phyloP scores from a whole-genome alignment of 2,888 invertebrate species.

The Aromia moschata region DNA sequence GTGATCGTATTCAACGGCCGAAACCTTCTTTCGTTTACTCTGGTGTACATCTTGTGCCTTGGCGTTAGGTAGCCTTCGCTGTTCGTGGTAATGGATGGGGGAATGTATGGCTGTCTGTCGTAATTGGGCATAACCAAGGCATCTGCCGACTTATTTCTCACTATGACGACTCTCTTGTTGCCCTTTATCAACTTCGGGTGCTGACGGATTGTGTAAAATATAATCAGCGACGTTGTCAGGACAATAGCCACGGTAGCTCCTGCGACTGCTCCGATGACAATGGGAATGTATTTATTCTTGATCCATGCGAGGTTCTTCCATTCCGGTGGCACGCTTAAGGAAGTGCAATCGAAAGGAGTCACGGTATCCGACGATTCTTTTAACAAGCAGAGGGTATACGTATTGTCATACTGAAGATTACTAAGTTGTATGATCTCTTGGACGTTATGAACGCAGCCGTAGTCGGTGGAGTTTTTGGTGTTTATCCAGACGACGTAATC shows the following conservation, averaged over 20 bases:
- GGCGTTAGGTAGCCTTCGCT: constrained; percentile 35
- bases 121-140: constrained; percentile 19
- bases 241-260: constrained; percentile 13
- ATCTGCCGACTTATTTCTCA: constrained; percentile 20
- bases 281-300: constrained; percentile 26
- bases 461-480: constrained; percentile 18
- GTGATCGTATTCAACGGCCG: constrained; percentile 27
- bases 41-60: constrained; percentile 18
- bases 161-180: constrained; percentile 16
- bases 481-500: constrained; percentile 33
- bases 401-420: constrained; percentile 14
- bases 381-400: constrained; percentile 31
- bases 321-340: constrained; percentile 20
- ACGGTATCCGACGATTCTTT: constrained; percentile 16
- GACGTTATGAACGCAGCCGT: constrained; percentile 30
- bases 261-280: constrained; percentile 16
- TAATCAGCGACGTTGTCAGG: constrained; percentile 6
- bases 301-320: constrained; percentile 31
- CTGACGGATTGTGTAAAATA: constrained; percentile 22
- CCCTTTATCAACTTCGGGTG: constrained; percentile 31
- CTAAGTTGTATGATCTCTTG: constrained; percentile 16
- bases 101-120: constrained; percentile 13
- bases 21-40: constrained; percentile 15
- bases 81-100: constrained; percentile 28
- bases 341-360: constrained; percentile 36